phyloP scores from a whole-genome alignment of 2,113 vertebrate genomes.

The Nerophis ophidion region DNA sequence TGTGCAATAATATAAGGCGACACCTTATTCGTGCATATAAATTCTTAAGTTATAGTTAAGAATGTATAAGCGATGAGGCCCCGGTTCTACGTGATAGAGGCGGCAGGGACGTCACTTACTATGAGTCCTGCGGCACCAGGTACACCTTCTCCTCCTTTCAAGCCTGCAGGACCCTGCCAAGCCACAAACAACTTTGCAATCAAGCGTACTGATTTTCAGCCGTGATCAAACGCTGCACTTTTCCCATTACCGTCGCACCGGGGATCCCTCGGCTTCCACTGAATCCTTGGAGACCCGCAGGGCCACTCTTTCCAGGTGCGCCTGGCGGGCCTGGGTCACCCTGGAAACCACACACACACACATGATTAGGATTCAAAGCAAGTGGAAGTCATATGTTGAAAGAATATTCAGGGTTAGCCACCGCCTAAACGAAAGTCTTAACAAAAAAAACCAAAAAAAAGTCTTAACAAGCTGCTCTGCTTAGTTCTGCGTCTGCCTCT shows the following conservation, averaged over 20 bases:
- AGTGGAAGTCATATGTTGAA: conserved; percentile 32
- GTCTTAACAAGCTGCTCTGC: too few relatives aligned
- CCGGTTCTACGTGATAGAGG: too few relatives aligned
- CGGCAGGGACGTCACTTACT: conserved; percentile 49
- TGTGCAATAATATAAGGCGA: too few relatives aligned
- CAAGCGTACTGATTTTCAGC: not conserved
- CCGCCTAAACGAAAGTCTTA: too few relatives aligned
- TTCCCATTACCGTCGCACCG: conserved; percentile 73
- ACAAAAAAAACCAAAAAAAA: too few relatives aligned
- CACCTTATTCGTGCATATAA: too few relatives aligned
- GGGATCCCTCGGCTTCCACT: conserved; percentile 76
- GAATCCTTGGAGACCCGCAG: conserved; percentile 79
- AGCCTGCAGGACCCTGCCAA: conserved; percentile 77
- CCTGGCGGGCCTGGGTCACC: conserved; percentile 82
- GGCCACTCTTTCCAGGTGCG: conserved; percentile 77
- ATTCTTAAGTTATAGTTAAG: too few relatives aligned
- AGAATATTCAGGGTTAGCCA: too few relatives aligned
- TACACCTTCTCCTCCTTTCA: conserved; percentile 87
- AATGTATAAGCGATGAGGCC: too few relatives aligned
- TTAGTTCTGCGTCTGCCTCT: too few relatives aligned
- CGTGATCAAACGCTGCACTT: conserved; percentile 2
- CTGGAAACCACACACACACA: conserved; percentile 62
- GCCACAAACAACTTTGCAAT: conserved; percentile 8
- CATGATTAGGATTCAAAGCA: conserved; percentile 28
- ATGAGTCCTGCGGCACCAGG: conserved; percentile 70